A percentile compares a stretch with the other conserved stretches of the same genome.
Conservation (phyloP, 2,888 invertebrate species). For the Branchellion lobata region DNA sequence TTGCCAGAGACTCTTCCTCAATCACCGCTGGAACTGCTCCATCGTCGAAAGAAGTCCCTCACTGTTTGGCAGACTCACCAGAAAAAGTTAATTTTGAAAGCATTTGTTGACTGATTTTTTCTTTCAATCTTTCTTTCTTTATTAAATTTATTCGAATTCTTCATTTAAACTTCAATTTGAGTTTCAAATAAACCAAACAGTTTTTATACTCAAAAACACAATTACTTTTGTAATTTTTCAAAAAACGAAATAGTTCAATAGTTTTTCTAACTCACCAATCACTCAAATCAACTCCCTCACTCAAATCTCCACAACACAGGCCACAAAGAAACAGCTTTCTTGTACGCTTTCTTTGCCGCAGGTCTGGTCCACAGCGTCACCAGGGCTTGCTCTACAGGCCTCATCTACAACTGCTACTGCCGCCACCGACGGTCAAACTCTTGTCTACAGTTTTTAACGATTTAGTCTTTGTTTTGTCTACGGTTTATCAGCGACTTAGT, state of each 20-base stretch:
- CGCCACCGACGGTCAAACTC: slow-evolving; percentile 54
- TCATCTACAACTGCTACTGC: slow-evolving; percentile 84
- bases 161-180: no score
- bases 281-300: not conserved
- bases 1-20: slow-evolving; percentile 61
- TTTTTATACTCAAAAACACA: no score
- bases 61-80: slow-evolving; percentile 63
- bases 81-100: slow-evolving; percentile 58
- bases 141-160: no score
- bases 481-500: no score
- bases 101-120: no score
- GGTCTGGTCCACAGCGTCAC: slow-evolving; percentile 84
- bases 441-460: no score
- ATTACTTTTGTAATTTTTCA: no score
- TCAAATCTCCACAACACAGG: slow-evolving; percentile 54
- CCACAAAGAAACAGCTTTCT: slow-evolving; percentile 67
- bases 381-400: slow-evolving; percentile 85
- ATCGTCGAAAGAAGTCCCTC: slow-evolving; percentile 60
- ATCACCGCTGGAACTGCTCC: slow-evolving; percentile 62
- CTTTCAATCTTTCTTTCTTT: no score
- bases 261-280: no score
- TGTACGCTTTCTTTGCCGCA: slow-evolving; percentile 67
- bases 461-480: no score
- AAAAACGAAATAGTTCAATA: no score
- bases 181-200: no score